Evolutionary conservation across 2,888 invertebrate genomes (phyloP), one percentile per base, ranked within the genome.

Genomic region (Ochropleura plecta): DNA sequence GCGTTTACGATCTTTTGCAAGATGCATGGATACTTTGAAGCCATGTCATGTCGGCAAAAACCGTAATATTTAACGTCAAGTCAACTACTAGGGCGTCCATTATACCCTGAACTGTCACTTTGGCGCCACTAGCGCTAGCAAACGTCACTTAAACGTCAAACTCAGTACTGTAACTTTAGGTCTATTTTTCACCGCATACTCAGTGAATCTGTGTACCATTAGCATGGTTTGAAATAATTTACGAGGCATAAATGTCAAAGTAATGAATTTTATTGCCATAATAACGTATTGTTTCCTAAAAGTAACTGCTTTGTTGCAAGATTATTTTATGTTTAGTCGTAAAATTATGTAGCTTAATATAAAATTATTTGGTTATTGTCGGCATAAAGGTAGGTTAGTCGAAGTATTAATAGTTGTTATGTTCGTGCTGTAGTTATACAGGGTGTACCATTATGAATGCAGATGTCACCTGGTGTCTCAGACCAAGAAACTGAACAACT

Each of bases 181-280:
- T 68, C 46, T 6, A 10, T 40, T 49, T 63, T 72, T 20, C 40
- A 55, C 63, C 55, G 62, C 79, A 44, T 49, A 40, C 49, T 14
- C 63, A 63, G 14, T 49, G 40, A 79, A 40, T 42, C 44, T 51
- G n/a, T 62, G n/a, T 6, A 16, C 49, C n/a, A 42, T 42, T 70
- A 51, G 48, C 60, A 70, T 63, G 59, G 57, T 64, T 77, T 67
- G 1, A 16, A 77, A 71, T 82, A 60, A 71, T 80, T 78, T 78
- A 81, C 53, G 60, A 40, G 16, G 42, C 14, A 53, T 82, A 78
- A 72, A 78, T 67, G 83, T 81, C 73, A 55, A 53, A 63, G 69
- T 83, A 73, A 83, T 83, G n/a, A 78, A 66, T 67, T 78, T 81
- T 81, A 81, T 63, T 66, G 57, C 83, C 30, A 30, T 69, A 63